Evolutionary conservation across 2,888 invertebrate species (phyloP).

Genomic region (Peribatodes rhomboidaria): DNA sequence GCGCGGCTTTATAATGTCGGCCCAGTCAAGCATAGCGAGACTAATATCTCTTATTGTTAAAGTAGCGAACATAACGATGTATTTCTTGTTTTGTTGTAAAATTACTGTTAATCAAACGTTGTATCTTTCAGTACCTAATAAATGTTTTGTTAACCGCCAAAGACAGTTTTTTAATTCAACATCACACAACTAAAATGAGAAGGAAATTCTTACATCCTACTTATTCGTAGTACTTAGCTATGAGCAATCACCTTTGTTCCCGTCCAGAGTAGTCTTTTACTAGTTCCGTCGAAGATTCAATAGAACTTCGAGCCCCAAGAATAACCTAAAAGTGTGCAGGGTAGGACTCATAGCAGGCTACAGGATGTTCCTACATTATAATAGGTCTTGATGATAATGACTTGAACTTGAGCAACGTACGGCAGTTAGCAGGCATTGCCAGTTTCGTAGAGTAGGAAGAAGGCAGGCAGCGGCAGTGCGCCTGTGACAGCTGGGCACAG

Average conservation of each 20-base stretch:
- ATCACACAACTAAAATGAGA: no score
- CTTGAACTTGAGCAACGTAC: no score
- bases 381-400: no score
- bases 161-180: background rate
- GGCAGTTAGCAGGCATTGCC: background rate
- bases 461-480: background rate
- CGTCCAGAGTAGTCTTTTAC: no score
- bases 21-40: background rate
- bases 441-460: background rate
- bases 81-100: background rate
- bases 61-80: background rate
- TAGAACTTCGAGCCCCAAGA: no score
- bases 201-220: no score
- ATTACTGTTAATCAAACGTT: background rate
- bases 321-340: no score
- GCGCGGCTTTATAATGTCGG: background rate
- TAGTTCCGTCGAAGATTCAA: no score
- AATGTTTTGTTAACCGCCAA: conserved; percentile 17
- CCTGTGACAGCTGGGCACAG: background rate
- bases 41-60: background rate
- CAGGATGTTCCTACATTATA: no score
- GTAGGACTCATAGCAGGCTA: no score
- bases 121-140: background rate
- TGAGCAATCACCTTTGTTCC: no score
- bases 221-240: no score